A percentile compares a stretch with the other conserved stretches of the same genome.
These are phyloP conservation scores for Pammene fasciana DNA, from an alignment of 2,888 invertebrate genomes.

Conservation along the genomic window DNA sequence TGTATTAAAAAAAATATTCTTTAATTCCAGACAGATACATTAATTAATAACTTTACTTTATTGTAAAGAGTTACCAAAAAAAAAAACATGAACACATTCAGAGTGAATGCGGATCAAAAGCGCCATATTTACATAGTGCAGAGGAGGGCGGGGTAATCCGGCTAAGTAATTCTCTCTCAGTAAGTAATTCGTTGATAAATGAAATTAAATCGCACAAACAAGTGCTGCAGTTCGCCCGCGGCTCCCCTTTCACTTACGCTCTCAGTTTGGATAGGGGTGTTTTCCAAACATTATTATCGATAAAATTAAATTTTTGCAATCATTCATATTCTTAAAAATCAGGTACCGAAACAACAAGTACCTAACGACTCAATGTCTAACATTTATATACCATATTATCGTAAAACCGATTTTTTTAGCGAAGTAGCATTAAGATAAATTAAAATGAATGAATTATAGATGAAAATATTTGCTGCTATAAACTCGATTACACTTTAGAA, in stretches of 20 bases:
- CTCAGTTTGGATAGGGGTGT: slow-evolving; percentile 59
- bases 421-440: no score
- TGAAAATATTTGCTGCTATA: no score
- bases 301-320: slow-evolving; percentile 6
- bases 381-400: no score
- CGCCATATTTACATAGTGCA: slow-evolving; percentile 63
- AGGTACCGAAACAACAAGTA: no score
- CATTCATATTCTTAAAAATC: not conserved
- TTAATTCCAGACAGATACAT: no score
- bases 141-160: slow-evolving; percentile 74
- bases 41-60: no score
- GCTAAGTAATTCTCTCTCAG: slow-evolving; percentile 81
- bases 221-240: slow-evolving; percentile 71
- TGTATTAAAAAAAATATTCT: no score
- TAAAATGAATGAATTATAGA: no score
- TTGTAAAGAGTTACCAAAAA: no score
- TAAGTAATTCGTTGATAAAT: slow-evolving; percentile 84
- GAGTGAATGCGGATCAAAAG: slow-evolving; percentile 37
- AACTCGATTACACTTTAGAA: no score
- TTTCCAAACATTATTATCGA: slow-evolving; percentile 44
- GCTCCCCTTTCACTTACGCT: slow-evolving; percentile 67
- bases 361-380: no score
- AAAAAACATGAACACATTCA: slow-evolving; percentile 26
- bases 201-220: slow-evolving; percentile 84
- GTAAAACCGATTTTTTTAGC: no score